Base-by-base conservation (phyloP, 2,797 vertebrate species). In the Uromys caudimaculatus region DNA sequence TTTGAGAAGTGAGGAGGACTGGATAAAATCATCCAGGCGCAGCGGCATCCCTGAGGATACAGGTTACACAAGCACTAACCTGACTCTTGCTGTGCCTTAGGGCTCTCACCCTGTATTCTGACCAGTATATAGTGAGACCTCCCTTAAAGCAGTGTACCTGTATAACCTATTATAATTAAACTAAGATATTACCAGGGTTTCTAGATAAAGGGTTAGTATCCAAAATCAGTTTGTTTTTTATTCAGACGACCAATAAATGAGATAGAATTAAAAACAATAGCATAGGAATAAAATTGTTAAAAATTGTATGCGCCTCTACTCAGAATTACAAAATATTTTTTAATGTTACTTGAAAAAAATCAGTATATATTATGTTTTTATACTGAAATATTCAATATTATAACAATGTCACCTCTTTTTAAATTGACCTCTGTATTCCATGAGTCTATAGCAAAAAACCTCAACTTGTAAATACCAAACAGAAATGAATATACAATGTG, bases 311-410 rank as follows among this genome's bases (percentile, higher is more conserved):
- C 3, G 23, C 83, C 27, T 75, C n/a, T 90, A 62, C 24, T 83
- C 41, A 92, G 85, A 56, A 89, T 82, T 89, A 52, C 44, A 76
- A 85, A 85, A 79, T 95, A 79, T 79, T 84, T 52, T n/a, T 77
- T 93, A 82, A 91, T 93, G n/a, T 89, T 32, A 86, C 29, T 50
- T 93, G 75, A 94, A 67, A 95, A 95, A 58, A 93, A 84, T 81
- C 16, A 67, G 52, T 38, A 32, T 81, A 47, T 81, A 71, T 47
- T 60, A 79, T 60, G 19, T 92, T 83, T 56, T 94, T 92, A 47
- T 8, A 52, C 52, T 89, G 47, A 27, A 91, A 92, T 90, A 93
- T 92, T 86, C 67, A 89, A 0, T 95, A n/a, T 75, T 76, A 19
- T 67, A 87, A 86, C 24, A 67, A 56, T 62, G 27, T 84, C 67